phyloP scores from a whole-genome alignment of 2,113 vertebrate genomes.

The Meriones unguiculatus region DNA sequence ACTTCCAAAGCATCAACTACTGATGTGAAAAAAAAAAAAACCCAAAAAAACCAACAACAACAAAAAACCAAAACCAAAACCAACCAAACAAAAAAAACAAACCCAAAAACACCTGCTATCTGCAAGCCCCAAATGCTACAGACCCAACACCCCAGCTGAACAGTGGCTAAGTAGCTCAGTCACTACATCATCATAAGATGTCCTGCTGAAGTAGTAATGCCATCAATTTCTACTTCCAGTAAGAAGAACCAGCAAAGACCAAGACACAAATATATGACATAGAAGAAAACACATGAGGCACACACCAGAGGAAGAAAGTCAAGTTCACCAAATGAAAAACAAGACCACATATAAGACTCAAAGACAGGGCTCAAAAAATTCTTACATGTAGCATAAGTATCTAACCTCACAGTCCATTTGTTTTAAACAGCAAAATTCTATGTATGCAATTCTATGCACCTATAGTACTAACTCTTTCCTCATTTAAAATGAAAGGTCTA shows the following conservation, averaged over 20 bases:
- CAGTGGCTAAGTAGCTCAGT: not conserved
- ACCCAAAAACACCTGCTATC: not conserved
- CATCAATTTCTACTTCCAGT: constrained; percentile 43
- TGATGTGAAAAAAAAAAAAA: not conserved
- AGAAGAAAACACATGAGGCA: constrained; percentile 56
- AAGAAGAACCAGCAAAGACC: constrained; percentile 57
- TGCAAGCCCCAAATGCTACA: constrained; percentile 23
- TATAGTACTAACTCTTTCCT: constrained; percentile 12
- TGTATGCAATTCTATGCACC: not conserved
- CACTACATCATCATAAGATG: not conserved
- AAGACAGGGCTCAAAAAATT: constrained; percentile 64
- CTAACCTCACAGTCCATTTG: constrained; percentile 44
- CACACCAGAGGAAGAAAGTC: constrained; percentile 51
- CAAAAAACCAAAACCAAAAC: not conserved
- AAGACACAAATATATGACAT: constrained; percentile 46
- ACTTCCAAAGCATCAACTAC: constrained; percentile 49
- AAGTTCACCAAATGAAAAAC: constrained; percentile 63
- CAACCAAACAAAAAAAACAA: too few species aligned
- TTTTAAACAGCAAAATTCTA: constrained; percentile 52
- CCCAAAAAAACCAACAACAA: too few species aligned
- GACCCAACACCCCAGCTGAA: not conserved
- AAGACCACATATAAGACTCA: constrained; percentile 62
- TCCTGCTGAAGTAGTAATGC: not conserved
- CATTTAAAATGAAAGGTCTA: constrained; percentile 48
- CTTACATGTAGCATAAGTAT: not conserved